phyloP scores from a whole-genome alignment of 1,140 invertebrate genomes.

The Drosophila pallidifrons region DNA sequence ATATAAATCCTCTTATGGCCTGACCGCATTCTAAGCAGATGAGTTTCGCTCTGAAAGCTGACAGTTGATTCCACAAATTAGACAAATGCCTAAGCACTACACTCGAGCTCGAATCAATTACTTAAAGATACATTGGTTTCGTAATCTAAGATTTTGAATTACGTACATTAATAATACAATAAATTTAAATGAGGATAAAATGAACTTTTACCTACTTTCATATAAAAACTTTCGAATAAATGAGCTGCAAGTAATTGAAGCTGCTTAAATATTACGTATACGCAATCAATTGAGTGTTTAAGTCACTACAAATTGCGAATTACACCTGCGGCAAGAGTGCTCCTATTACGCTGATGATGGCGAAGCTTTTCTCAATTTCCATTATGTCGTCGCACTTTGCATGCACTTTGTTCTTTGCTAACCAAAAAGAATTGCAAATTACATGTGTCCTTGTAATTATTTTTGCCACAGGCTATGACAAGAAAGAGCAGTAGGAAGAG shows the following conservation, averaged over 20 bases:
- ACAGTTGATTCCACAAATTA: conserved; percentile 21
- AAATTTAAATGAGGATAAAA: too few relatives aligned
- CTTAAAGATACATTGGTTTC: background rate
- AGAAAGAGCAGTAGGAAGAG: background rate
- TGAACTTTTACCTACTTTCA: too few relatives aligned
- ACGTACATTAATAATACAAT: too few relatives aligned
- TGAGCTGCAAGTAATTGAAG: background rate
- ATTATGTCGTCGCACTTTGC: conserved; percentile 14
- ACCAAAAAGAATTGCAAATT: conserved; percentile 69
- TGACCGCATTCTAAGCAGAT: conserved; percentile 25
- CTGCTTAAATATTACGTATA: background rate
- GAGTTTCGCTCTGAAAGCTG: conserved; percentile 19
- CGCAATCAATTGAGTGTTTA: background rate
- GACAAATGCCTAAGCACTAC: background rate
- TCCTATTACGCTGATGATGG: background rate
- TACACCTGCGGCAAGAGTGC: background rate
- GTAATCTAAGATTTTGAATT: background rate
- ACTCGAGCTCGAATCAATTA: conserved; percentile 5
- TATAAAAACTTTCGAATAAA: background rate
- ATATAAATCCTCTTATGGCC: conserved; percentile 42
- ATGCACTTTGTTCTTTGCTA: conserved; percentile 12
- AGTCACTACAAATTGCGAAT: background rate
- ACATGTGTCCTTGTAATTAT: conserved; percentile 67
- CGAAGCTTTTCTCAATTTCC: conserved; percentile 9
- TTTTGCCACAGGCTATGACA: conserved; percentile 44